Percentiles rank a stretch among this genome's conserved stretches.
phyloP scores from a whole-genome alignment of 2,797 vertebrate species.

The Hydrocynus forskahlii region DNA sequence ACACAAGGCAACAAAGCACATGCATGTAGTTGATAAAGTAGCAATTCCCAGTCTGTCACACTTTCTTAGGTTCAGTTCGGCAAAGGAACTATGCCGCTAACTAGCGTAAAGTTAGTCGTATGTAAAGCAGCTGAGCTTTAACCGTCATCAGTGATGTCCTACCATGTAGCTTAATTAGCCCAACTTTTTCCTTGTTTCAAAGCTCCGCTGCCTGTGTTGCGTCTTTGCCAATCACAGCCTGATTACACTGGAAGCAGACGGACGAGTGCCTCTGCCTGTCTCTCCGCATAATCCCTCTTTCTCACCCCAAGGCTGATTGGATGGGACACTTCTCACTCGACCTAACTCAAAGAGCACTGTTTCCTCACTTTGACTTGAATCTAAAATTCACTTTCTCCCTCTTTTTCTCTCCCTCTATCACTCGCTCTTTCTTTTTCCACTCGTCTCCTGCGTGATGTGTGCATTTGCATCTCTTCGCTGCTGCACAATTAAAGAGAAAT shows the following conservation, averaged over 20 bases:
- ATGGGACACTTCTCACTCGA: slow-evolving; percentile 35
- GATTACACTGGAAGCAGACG: slow-evolving; percentile 34
- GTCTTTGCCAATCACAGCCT: slow-evolving; percentile 10
- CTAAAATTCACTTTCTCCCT: slow-evolving; percentile 63
- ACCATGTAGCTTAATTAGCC: slow-evolving; percentile 23
- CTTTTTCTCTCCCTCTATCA: slow-evolving; percentile 32
- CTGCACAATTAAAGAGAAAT: slow-evolving; percentile 81
- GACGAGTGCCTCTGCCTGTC: slow-evolving; percentile 28
- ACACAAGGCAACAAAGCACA: background rate
- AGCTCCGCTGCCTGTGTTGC: background rate
- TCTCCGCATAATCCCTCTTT: slow-evolving; percentile 21
- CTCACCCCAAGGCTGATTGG: slow-evolving; percentile 15
- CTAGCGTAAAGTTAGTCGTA: slow-evolving; percentile 21
- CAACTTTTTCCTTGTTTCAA: slow-evolving; percentile 30
- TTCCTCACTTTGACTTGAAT: slow-evolving; percentile 73
- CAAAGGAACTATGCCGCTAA: background rate
- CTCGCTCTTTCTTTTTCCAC: slow-evolving; percentile 16
- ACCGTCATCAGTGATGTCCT: slow-evolving; percentile 33
- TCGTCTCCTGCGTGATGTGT: slow-evolving; percentile 66
- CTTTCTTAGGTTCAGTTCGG: background rate
- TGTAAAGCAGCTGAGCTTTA: slow-evolving; percentile 3
- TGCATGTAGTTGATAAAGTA: background rate
- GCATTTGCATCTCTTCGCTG: slow-evolving; percentile 70
- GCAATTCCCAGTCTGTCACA: background rate
- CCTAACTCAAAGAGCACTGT: slow-evolving; percentile 55